phyloP scores from a whole-genome alignment of 2,888 invertebrate species.

The Buathra laborator region DNA sequence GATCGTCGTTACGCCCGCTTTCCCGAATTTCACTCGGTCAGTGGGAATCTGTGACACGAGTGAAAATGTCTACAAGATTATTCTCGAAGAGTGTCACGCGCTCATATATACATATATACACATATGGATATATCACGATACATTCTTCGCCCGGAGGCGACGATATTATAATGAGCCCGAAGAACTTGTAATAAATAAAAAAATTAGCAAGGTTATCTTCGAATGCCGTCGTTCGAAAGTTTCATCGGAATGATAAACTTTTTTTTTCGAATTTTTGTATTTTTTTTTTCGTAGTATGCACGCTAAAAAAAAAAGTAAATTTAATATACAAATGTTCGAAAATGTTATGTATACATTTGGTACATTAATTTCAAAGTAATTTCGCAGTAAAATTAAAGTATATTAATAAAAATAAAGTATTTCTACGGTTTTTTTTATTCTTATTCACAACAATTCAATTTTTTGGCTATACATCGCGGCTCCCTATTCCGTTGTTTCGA shows the following conservation, averaged over 20 bases:
- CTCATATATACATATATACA: neutral
- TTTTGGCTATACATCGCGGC: neutral
- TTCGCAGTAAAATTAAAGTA: neutral
- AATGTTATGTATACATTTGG: too few species aligned
- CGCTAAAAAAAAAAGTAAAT: too few species aligned
- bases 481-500: slow-evolving; percentile 40
- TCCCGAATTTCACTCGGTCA: slow-evolving; percentile 79
- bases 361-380: neutral
- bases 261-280: slow-evolving; percentile 16
- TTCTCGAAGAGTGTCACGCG: slow-evolving; percentile 31
- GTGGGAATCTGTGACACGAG: slow-evolving; percentile 82
- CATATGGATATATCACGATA: neutral
- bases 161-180: neutral
- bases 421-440: neutral
- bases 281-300: neutral
- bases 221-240: neutral
- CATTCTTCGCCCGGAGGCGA: neutral
- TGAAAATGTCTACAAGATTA: slow-evolving; percentile 74
- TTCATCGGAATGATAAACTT: slow-evolving; percentile 43
- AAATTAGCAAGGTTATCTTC: slow-evolving; percentile 14
- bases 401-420: neutral
- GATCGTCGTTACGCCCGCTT: slow-evolving; percentile 68
- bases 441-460: neutral
- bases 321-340: too few species aligned
- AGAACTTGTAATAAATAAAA: slow-evolving; percentile 1